Percentiles rank a stretch among this genome's conserved stretches.
phyloP scores from a whole-genome alignment of 1,140 invertebrate species.

The Drosophila seguyi region DNA sequence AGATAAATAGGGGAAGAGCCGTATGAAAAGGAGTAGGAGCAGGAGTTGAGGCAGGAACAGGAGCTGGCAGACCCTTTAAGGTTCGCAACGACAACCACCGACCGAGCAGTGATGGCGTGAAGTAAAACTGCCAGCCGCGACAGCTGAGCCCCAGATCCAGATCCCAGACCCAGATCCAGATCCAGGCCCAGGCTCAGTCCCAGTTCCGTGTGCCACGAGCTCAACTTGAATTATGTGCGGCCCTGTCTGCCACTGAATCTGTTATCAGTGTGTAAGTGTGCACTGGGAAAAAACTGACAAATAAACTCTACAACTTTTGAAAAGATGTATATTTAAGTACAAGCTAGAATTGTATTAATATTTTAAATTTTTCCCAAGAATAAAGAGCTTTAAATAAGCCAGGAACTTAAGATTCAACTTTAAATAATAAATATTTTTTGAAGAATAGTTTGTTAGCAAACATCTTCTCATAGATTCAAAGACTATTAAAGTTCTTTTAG shows the following conservation, averaged over 20 bases:
- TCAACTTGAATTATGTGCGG: conserved; percentile 80
- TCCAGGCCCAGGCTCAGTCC: conserved; percentile 43
- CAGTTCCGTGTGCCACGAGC: conserved; percentile 71
- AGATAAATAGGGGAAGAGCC: conserved; percentile 32
- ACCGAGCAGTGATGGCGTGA: conserved; percentile 59
- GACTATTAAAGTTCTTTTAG: not conserved
- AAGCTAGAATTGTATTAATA: not conserved
- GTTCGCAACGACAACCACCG: conserved; percentile 21
- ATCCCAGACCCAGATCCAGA: conserved; percentile 48
- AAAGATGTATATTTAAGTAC: not conserved
- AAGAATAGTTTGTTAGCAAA: not conserved
- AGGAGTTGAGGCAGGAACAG: not conserved
- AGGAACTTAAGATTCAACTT: not conserved
- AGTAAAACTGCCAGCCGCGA: conserved; percentile 78
- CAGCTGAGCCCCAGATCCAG: conserved; percentile 68
- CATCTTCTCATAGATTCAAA: not conserved
- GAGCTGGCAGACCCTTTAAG: conserved; percentile 40
- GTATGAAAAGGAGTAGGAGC: not conserved
- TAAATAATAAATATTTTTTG: too few species aligned
- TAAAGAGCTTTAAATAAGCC: not conserved
- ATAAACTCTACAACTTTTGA: not conserved
- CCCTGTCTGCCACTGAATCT: conserved; percentile 51
- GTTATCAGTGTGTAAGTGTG: conserved; percentile 25
- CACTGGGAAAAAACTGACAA: not conserved
- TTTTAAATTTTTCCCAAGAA: not conserved